phyloP scores from a whole-genome alignment of 1,140 invertebrate genomes.

The Pemphigus obesinymphae region DNA sequence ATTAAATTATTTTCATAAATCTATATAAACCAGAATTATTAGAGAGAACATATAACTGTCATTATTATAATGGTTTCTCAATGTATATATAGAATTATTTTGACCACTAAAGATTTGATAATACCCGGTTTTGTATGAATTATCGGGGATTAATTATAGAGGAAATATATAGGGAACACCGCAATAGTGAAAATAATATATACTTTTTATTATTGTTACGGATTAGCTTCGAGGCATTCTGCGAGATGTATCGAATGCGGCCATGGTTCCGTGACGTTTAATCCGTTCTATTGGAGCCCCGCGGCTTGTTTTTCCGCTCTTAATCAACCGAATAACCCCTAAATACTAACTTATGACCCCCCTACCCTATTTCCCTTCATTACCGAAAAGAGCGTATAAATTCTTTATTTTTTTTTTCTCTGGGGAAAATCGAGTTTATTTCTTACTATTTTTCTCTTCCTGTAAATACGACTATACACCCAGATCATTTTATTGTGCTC shows the following conservation, averaged over 20 bases:
- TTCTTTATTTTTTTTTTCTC: neutral
- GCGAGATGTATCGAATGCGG: neutral
- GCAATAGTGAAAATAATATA: neutral
- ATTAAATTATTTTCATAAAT: too few relatives aligned
- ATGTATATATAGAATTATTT: too few relatives aligned
- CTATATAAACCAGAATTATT: too few relatives aligned
- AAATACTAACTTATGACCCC: constrained; percentile 8
- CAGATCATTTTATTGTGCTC: neutral
- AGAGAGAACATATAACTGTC: too few relatives aligned
- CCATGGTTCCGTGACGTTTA: neutral
- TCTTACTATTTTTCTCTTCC: neutral
- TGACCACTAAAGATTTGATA: too few relatives aligned
- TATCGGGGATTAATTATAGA: too few relatives aligned
- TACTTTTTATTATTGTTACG: neutral
- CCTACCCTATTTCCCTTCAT: neutral
- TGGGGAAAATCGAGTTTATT: neutral
- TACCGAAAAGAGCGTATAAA: neutral
- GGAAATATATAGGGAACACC: too few relatives aligned
- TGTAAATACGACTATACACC: neutral
- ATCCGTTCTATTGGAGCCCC: neutral
- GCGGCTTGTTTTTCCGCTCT: neutral
- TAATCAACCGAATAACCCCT: constrained; percentile 10
- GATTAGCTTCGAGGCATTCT: neutral
- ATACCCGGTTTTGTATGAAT: too few relatives aligned
- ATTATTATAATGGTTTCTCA: too few relatives aligned